These are phyloP conservation scores for Mastomys natalensis DNA, from an alignment of 2,113 vertebrate species.

Conservation along the genomic window DNA sequence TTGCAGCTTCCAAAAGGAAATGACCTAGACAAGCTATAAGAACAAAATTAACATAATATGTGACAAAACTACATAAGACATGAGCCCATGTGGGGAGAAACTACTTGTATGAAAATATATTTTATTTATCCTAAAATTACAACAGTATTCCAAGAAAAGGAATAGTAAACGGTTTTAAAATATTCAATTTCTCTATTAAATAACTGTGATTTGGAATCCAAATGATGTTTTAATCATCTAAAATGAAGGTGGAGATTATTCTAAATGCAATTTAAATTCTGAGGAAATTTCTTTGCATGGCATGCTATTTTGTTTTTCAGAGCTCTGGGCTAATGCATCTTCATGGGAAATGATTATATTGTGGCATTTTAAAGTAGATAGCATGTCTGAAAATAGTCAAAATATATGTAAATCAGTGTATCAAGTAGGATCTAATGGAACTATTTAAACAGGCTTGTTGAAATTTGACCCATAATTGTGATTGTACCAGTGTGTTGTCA, in stretches of 20 bases:
- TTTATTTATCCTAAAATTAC: slow-evolving; percentile 23
- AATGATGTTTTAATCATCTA: slow-evolving; percentile 66
- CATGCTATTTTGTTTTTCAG: slow-evolving; percentile 54
- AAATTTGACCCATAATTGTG: slow-evolving; percentile 79
- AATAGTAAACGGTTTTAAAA: slow-evolving; percentile 37
- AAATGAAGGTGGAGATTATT: slow-evolving; percentile 39
- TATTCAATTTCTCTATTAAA: slow-evolving; percentile 41
- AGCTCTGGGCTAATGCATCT: slow-evolving; percentile 52
- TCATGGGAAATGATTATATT: slow-evolving; percentile 71
- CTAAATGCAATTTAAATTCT: slow-evolving; percentile 60
- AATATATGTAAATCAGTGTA: slow-evolving; percentile 78
- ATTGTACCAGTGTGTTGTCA: slow-evolving; percentile 71
- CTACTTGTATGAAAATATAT: neutral
- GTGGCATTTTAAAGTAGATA: slow-evolving; percentile 63
- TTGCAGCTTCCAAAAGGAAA: neutral
- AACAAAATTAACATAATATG: neutral
- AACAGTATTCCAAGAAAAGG: neutral
- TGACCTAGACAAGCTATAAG: neutral
- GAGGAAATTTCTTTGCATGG: slow-evolving; percentile 63
- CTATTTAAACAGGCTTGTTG: slow-evolving; percentile 78
- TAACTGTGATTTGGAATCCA: slow-evolving; percentile 15
- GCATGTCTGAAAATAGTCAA: slow-evolving; percentile 71
- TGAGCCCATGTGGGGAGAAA: neutral
- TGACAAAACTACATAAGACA: neutral
- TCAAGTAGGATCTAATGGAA: slow-evolving; percentile 76